Percentiles rank a stretch among this genome's conserved stretches.
phyloP scores from a whole-genome alignment of 2,888 invertebrate species.

The Orthosia cruda region DNA sequence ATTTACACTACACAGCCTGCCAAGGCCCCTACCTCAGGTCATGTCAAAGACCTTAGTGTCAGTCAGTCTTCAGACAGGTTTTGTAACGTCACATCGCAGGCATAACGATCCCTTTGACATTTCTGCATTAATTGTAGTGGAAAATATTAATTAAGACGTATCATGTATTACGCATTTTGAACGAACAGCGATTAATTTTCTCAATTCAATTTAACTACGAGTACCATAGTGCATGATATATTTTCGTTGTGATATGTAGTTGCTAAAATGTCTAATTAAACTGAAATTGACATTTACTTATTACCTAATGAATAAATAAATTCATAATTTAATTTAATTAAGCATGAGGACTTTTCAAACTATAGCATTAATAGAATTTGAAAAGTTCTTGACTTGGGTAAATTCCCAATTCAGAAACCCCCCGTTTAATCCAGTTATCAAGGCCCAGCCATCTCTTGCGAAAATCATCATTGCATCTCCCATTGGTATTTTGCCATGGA shows the following conservation, averaged over 20 bases:
- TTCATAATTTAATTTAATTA: too few species aligned
- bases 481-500: too few species aligned
- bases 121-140: constrained; percentile 18
- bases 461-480: neutral
- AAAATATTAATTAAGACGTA: constrained; percentile 10
- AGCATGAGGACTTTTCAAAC: too few species aligned
- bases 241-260: neutral
- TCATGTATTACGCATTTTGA: neutral
- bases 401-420: neutral
- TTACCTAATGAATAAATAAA: too few species aligned
- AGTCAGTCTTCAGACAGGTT: constrained; percentile 50
- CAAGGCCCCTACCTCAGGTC: constrained; percentile 27
- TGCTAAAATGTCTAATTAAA: too few species aligned
- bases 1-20: too few species aligned
- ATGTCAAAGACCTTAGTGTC: constrained; percentile 64
- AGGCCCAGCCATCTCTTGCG: neutral
- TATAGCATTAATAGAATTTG: too few species aligned
- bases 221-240: neutral
- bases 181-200: neutral
- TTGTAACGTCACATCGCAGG: constrained; percentile 27
- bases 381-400: too few species aligned
- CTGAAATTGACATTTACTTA: too few species aligned
- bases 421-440: too few species aligned
- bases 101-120: constrained; percentile 29
- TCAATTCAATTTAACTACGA: neutral